Percentiles rank a stretch among this genome's conserved stretches.
These are phyloP conservation scores for Drosophila pseudoobscura DNA, from an alignment of 1,140 invertebrate species.

Conservation along the genomic window DNA sequence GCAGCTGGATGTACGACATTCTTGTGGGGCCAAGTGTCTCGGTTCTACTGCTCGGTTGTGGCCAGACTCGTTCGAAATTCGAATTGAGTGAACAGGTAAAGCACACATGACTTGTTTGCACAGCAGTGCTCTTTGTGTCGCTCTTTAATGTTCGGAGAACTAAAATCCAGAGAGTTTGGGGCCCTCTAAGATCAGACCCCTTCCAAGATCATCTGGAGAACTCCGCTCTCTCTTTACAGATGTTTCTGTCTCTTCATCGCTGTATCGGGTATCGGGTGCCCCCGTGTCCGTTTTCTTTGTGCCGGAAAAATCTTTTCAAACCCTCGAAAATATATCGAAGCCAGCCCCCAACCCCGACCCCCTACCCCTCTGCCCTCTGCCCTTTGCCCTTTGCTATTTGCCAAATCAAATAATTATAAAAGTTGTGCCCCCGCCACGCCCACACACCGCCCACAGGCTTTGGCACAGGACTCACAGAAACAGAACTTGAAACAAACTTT, in stretches of 20 bases:
- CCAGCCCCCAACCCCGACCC: not conserved
- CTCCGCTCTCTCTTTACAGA: no score
- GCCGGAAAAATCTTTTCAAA: no score
- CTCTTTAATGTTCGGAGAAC: not conserved
- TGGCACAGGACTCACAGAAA: conserved; percentile 39
- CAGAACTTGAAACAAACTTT: conserved; percentile 65
- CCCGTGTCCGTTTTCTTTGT: no score
- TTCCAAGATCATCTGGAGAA: no score
- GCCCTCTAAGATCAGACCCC: no score
- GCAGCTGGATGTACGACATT: conserved; percentile 5
- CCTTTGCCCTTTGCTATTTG: conserved; percentile 22
- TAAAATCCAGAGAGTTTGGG: no score
- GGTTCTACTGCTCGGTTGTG: not conserved
- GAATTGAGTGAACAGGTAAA: no score
- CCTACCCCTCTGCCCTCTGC: no score
- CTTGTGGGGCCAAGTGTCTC: not conserved
- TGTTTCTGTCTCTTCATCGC: no score
- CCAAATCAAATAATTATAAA: conserved; percentile 79
- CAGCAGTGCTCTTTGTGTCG: no score
- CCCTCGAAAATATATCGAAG: not conserved
- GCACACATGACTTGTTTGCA: no score
- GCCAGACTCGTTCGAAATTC: not conserved
- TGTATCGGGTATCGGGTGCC: no score
- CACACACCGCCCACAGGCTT: conserved; percentile 13
- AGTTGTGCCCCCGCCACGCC: conserved; percentile 37